Conservation (phyloP, 2,888 invertebrate species). For the Drosophila siamana region DNA sequence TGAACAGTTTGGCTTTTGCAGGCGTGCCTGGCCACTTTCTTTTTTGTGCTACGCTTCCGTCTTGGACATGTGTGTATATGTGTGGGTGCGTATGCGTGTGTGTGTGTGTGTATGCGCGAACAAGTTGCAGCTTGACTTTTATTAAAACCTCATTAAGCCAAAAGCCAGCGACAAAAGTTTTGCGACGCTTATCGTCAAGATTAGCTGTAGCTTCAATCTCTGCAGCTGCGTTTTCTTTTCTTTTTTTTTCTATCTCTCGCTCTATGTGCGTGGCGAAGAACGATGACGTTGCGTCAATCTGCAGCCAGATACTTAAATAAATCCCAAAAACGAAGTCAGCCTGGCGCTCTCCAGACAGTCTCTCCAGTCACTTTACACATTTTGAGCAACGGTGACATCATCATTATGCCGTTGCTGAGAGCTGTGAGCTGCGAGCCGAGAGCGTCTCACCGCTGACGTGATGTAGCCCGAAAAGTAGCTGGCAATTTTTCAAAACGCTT, state of each 20-base stretch:
- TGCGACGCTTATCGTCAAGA: constrained; percentile 45
- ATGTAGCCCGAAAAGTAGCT: constrained; percentile 62
- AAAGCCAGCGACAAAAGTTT: constrained; percentile 71
- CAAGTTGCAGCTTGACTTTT: constrained; percentile 72
- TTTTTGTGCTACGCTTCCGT: constrained; percentile 28
- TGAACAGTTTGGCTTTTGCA: constrained; percentile 8
- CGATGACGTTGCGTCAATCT: constrained; percentile 49
- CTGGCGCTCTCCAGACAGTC: constrained; percentile 19
- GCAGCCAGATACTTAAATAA: constrained; percentile 67
- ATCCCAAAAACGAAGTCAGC: constrained; percentile 50
- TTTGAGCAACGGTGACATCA: constrained; percentile 72
- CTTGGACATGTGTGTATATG: background rate
- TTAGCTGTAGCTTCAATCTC: constrained; percentile 51
- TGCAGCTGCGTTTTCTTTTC: constrained; percentile 49
- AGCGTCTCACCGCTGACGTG: constrained; percentile 21
- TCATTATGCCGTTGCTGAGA: constrained; percentile 63
- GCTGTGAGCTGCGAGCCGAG: background rate
- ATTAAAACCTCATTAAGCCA: constrained; percentile 80
- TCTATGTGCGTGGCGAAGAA: background rate
- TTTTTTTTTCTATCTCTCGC: too few species aligned
- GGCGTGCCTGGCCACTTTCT: constrained; percentile 73
- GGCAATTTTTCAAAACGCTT: constrained; percentile 78
- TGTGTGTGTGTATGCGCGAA: constrained; percentile 17
- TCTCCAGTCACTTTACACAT: constrained; percentile 38
- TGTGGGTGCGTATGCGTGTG: background rate